Conservation (phyloP, 2,797 vertebrate genomes). For the Pangasius macronema region DNA sequence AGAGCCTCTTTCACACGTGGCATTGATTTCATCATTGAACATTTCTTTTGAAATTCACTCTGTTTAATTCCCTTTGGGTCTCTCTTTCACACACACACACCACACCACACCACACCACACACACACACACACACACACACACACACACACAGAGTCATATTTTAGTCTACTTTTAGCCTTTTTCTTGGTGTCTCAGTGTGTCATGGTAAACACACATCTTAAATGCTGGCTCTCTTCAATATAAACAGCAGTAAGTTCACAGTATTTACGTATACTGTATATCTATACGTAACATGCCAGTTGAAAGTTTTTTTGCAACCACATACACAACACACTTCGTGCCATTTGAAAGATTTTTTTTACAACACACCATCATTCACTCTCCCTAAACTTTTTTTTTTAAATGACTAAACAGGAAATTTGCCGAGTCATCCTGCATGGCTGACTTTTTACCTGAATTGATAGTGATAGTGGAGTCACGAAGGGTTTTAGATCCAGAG, state of each 20-base stretch:
- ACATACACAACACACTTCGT: background rate
- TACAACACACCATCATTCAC: background rate
- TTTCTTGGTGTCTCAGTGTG: no score
- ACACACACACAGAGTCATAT: background rate
- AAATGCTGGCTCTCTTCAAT: background rate
- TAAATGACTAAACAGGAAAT: background rate
- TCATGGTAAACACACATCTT: background rate
- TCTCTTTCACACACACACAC: background rate
- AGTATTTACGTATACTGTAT: background rate
- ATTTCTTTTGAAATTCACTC: no score
- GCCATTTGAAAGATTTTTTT: background rate
- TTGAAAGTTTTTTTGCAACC: background rate
- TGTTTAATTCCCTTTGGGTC: background rate
- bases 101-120: background rate
- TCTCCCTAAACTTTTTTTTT: background rate
- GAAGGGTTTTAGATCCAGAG: background rate
- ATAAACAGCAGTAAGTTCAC: background rate
- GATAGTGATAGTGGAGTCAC: background rate
- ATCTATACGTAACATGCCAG: no score
- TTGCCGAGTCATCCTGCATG: background rate
- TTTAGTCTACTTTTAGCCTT: no score
- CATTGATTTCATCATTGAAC: no score
- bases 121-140: background rate
- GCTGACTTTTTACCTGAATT: background rate
- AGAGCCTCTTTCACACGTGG: no score